Conservation (phyloP, 2,888 invertebrate genomes). For the Drosophila phalerata region DNA sequence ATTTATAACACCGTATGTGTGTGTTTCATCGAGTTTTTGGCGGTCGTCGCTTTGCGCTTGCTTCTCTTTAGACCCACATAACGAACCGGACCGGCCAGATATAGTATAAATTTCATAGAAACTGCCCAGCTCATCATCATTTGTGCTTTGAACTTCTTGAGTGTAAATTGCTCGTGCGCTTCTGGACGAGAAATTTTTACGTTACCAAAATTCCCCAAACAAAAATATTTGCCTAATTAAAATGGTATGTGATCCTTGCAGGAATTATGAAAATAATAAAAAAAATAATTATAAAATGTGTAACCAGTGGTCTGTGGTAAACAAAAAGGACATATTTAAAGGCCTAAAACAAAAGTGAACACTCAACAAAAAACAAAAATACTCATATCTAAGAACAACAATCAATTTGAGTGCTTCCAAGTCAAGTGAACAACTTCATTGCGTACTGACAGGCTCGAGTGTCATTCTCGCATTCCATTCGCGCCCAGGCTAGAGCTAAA, state of each 20-base stretch:
- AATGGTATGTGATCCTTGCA: slow-evolving; percentile 64
- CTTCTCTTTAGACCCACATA: slow-evolving; percentile 76
- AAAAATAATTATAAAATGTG: background rate
- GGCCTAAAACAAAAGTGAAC: slow-evolving; percentile 12
- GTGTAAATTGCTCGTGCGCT: slow-evolving; percentile 77
- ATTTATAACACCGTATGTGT: slow-evolving; percentile 65
- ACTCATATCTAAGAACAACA: slow-evolving; percentile 14
- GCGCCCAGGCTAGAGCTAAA: slow-evolving; percentile 47
- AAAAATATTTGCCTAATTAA: slow-evolving; percentile 14
- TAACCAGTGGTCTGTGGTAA: slow-evolving; percentile 20
- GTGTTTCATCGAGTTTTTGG: slow-evolving; percentile 75
- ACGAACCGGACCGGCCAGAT: slow-evolving; percentile 70
- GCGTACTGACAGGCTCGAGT: slow-evolving; percentile 58
- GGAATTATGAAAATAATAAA: slow-evolving; percentile 8
- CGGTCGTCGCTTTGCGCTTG: slow-evolving; percentile 68
- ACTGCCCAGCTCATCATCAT: slow-evolving; percentile 84
- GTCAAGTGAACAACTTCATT: slow-evolving; percentile 72
- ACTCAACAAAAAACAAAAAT: slow-evolving; percentile 8
- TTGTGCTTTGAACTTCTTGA: slow-evolving; percentile 85
- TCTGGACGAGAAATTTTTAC: slow-evolving; percentile 75
- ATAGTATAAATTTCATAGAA: slow-evolving; percentile 84
- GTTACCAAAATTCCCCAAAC: slow-evolving; percentile 23
- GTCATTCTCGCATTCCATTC: slow-evolving; percentile 59
- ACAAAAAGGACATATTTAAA: slow-evolving; percentile 33
- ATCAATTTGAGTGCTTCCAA: slow-evolving; percentile 42